phyloP scores from a whole-genome alignment of 2,888 invertebrate species.

The Saturnia pavonia region DNA sequence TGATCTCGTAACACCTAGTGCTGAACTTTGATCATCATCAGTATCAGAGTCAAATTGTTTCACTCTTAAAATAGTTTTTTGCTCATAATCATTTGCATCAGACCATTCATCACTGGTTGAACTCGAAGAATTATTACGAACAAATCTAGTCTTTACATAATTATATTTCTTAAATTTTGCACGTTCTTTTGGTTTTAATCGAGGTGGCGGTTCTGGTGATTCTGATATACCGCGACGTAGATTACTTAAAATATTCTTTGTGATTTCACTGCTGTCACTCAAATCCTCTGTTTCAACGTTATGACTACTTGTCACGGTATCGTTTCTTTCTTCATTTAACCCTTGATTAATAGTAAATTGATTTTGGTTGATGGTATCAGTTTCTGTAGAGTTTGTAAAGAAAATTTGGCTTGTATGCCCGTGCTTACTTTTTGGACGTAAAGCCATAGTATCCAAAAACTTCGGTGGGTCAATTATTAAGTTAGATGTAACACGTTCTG shows the following conservation, averaged over 20 bases:
- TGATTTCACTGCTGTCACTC: slow-evolving; percentile 74
- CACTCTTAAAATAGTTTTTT: slow-evolving; percentile 69
- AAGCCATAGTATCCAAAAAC: slow-evolving; percentile 92
- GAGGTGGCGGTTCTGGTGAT: slow-evolving; percentile 76
- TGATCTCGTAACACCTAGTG: slow-evolving; percentile 46
- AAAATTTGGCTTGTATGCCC: slow-evolving; percentile 85
- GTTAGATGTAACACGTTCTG: slow-evolving; percentile 65
- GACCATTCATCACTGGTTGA: slow-evolving; percentile 80
- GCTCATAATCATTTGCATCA: slow-evolving; percentile 73
- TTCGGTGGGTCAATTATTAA: slow-evolving; percentile 78
- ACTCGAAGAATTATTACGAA: slow-evolving; percentile 71
- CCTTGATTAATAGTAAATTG: slow-evolving; percentile 34
- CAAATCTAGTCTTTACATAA: slow-evolving; percentile 76
- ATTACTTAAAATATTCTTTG: slow-evolving; percentile 64
- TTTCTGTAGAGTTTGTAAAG: slow-evolving; percentile 68
- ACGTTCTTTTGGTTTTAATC: slow-evolving; percentile 65
- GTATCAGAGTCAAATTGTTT: slow-evolving; percentile 79
- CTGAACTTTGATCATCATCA: slow-evolving; percentile 50
- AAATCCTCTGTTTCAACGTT: slow-evolving; percentile 63
- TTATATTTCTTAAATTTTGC: slow-evolving; percentile 71
- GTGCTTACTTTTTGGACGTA: slow-evolving; percentile 84
- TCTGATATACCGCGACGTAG: slow-evolving; percentile 69
- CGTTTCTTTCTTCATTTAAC: slow-evolving; percentile 25
- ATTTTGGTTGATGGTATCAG: slow-evolving; percentile 42
- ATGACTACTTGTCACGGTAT: slow-evolving; percentile 34